phyloP scores from a whole-genome alignment of 2,888 invertebrate genomes.

The Elmis aenea region DNA sequence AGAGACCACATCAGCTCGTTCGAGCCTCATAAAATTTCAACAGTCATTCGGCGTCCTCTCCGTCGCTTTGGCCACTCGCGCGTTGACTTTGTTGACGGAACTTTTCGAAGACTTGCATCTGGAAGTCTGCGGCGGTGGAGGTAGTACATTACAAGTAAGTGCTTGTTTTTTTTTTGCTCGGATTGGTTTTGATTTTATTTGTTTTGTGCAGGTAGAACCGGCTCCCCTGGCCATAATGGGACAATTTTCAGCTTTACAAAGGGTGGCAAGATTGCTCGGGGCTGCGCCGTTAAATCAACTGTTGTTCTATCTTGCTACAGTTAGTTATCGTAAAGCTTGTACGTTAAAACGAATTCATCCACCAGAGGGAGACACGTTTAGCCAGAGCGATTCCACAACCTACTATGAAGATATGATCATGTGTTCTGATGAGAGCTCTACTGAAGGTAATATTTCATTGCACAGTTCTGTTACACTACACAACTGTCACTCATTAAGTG shows the following conservation, averaged over 20 bases:
- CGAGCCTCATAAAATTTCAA: slow-evolving; percentile 71
- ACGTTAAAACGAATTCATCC: slow-evolving; percentile 77
- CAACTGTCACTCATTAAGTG: too few relatives aligned
- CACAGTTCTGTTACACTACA: too few relatives aligned
- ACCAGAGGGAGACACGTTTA: slow-evolving; percentile 78
- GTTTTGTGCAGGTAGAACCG: slow-evolving; percentile 46
- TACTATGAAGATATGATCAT: slow-evolving; percentile 92
- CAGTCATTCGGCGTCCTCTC: slow-evolving; percentile 87
- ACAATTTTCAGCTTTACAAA: slow-evolving; percentile 62
- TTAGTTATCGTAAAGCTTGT: slow-evolving; percentile 87
- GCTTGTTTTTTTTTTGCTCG: neutral
- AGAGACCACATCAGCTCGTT: slow-evolving; percentile 54
- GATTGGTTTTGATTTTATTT: neutral
- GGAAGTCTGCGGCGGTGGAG: slow-evolving; percentile 55
- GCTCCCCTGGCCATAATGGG: slow-evolving; percentile 61
- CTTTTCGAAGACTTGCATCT: slow-evolving; percentile 73
- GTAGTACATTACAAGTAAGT: slow-evolving; percentile 34
- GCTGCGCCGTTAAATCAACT: slow-evolving; percentile 74
- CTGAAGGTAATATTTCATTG: slow-evolving; percentile 69
- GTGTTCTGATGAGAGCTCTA: slow-evolving; percentile 85
- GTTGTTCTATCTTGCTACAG: slow-evolving; percentile 82
- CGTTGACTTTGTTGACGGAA: slow-evolving; percentile 69
- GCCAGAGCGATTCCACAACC: slow-evolving; percentile 89
- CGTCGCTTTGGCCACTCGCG: slow-evolving; percentile 82
- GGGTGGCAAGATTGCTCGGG: slow-evolving; percentile 65